These are phyloP conservation scores for Lucifuga dentata DNA, from an alignment of 2,113 vertebrate species.

Conservation along the genomic window DNA sequence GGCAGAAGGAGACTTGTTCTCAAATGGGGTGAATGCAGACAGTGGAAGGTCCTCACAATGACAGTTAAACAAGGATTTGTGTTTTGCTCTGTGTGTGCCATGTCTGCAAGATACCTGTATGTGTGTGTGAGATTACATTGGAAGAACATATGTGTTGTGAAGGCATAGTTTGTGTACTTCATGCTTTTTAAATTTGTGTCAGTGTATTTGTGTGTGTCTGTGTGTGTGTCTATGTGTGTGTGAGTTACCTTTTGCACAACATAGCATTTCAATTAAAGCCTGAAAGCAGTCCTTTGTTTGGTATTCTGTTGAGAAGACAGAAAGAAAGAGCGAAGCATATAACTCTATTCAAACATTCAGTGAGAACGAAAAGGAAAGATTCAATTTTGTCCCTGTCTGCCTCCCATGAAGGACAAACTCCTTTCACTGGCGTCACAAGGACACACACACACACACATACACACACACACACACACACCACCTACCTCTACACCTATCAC, in stretches of 20 bases:
- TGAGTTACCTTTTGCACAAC: conserved; percentile 40
- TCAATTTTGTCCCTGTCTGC: conserved; percentile 57
- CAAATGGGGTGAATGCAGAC: too few species aligned
- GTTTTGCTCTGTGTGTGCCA: neutral
- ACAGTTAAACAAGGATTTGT: neutral
- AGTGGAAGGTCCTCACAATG: neutral
- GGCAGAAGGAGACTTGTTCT: neutral
- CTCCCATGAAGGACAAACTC: conserved; percentile 70
- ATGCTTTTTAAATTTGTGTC: conserved; percentile 44
- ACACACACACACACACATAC: conserved; percentile 15
- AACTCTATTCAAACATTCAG: conserved; percentile 70
- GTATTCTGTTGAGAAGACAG: conserved; percentile 46
- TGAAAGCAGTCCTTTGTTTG: conserved; percentile 70
- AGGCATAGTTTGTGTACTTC: conserved; percentile 5
- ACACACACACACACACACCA: conserved; percentile 11
- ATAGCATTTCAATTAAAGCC: conserved; percentile 68
- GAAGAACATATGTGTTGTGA: neutral
- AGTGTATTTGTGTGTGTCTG: conserved; percentile 4
- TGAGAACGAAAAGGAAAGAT: conserved; percentile 48
- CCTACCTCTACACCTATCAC: conserved; percentile 24
- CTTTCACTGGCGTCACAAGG: conserved; percentile 59
- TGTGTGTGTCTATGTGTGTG: conserved; percentile 29
- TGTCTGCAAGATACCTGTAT: neutral
- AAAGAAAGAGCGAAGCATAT: conserved; percentile 55
- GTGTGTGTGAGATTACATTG: neutral